A percentile compares a stretch with the other conserved stretches of the same genome.
Conservation (phyloP, 1,140 invertebrate species). For the Nylanderia fulva region DNA sequence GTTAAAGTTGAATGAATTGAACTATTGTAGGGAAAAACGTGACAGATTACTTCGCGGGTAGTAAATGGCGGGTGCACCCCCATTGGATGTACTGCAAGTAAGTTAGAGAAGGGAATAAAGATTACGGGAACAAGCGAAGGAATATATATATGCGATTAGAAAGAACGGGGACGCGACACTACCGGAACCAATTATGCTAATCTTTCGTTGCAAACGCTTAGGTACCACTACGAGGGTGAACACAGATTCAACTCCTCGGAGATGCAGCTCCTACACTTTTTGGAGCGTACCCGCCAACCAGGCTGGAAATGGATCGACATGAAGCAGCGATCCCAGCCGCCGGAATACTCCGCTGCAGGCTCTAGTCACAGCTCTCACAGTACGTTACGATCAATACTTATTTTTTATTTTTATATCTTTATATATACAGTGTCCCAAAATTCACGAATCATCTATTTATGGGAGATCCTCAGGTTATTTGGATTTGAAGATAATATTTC, state of each 20-base stretch:
- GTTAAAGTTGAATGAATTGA: conserved; percentile 67
- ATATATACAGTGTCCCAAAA: too few relatives aligned
- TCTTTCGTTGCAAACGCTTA: conserved; percentile 56
- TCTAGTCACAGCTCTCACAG: conserved; percentile 69
- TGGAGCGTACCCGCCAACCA: conserved; percentile 90
- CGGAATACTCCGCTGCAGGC: conserved; percentile 84
- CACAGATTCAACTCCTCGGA: conserved; percentile 87
- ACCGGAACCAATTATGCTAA: not conserved
- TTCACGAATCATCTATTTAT: too few relatives aligned
- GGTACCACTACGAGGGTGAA: conserved; percentile 87
- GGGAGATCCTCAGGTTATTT: too few relatives aligned
- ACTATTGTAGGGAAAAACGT: conserved; percentile 86
- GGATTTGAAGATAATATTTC: too few relatives aligned
- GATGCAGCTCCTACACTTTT: conserved; percentile 91
- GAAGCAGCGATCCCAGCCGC: conserved; percentile 85
- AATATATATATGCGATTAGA: conserved; percentile 32
- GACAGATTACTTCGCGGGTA: conserved; percentile 89
- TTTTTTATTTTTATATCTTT: not conserved
- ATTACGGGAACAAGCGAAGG: not conserved
- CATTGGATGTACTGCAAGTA: conserved; percentile 90
- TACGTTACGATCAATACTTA: conserved; percentile 36
- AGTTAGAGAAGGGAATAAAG: conserved; percentile 54
- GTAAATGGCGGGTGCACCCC: conserved; percentile 96
- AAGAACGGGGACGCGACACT: not conserved
- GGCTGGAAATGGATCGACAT: conserved; percentile 92